Evolutionary conservation across 2,888 invertebrate species (phyloP).

Genomic region (Cephonodes hylas): DNA sequence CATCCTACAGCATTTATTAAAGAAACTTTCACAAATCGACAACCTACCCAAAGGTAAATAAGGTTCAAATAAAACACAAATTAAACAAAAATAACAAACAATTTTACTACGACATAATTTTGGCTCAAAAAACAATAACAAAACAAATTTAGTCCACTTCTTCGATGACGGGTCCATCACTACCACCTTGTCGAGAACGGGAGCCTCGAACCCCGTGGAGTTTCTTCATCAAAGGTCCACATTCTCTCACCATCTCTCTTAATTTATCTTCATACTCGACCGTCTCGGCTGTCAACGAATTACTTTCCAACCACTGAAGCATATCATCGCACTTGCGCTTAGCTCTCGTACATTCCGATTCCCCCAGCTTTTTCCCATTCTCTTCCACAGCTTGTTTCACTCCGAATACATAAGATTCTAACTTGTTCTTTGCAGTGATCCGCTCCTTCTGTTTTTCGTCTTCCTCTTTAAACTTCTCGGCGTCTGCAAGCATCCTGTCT

Average conservation of each 20-base stretch:
- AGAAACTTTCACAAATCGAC: too few relatives aligned
- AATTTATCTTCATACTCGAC: slow-evolving; percentile 84
- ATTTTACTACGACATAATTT: too few relatives aligned
- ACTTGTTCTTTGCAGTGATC: slow-evolving; percentile 84
- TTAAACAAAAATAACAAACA: neutral
- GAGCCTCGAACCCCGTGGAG: slow-evolving; percentile 55
- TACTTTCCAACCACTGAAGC: slow-evolving; percentile 85
- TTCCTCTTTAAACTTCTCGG: slow-evolving; percentile 86
- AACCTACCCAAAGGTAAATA: too few relatives aligned
- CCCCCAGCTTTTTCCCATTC: slow-evolving; percentile 79
- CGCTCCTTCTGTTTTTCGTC: slow-evolving; percentile 85
- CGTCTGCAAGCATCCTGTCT: slow-evolving; percentile 89
- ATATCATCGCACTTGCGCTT: slow-evolving; percentile 78
- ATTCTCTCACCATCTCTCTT: slow-evolving; percentile 43
- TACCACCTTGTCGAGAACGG: slow-evolving; percentile 26
- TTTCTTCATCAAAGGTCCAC: slow-evolving; percentile 82
- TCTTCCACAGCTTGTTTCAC: slow-evolving; percentile 85
- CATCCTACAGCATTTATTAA: too few relatives aligned
- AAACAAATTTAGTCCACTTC: slow-evolving; percentile 74
- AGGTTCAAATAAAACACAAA: neutral
- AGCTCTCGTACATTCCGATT: slow-evolving; percentile 80
- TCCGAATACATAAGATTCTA: slow-evolving; percentile 86
- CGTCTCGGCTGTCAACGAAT: slow-evolving; percentile 84
- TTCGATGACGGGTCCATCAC: slow-evolving; percentile 77
- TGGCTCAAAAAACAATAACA: slow-evolving; percentile 20